These are phyloP conservation scores for Bathynomus jamesi DNA, from an alignment of 1,140 invertebrate genomes.

Conservation along the genomic window DNA sequence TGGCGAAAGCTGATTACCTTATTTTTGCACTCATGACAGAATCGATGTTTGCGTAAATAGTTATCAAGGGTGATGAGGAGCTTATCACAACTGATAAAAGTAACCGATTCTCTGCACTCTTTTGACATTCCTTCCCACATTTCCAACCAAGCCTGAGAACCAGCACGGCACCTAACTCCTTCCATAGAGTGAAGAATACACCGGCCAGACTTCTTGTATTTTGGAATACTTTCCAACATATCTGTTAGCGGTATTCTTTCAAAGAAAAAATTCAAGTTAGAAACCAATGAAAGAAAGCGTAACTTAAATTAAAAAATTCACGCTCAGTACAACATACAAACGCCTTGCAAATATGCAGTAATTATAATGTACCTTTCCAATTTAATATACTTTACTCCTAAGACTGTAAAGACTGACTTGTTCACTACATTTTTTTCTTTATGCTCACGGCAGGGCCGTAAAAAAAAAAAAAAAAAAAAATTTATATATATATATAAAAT, in stretches of 20 bases:
- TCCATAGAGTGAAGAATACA: conserved; percentile 31
- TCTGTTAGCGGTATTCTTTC: conserved; percentile 17
- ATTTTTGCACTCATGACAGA: conserved; percentile 30
- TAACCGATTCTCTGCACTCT: conserved; percentile 73
- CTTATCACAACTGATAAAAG: conserved; percentile 71
- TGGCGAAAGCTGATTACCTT: no score
- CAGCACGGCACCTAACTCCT: conserved; percentile 20
- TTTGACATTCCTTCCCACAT: conserved; percentile 81
- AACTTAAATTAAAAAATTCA: no score
- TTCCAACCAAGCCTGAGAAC: conserved; percentile 37
- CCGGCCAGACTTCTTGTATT: conserved; percentile 23
- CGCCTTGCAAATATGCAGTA: no score
- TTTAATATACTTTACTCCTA: no score
- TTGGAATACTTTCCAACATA: conserved; percentile 26
- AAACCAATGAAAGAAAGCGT: no score
- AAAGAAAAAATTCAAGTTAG: conserved; percentile 65
- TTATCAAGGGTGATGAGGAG: conserved; percentile 75
- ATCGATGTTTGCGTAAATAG: conserved; percentile 80
- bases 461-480: no score
- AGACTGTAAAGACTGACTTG: no score
- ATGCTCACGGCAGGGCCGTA: no score
- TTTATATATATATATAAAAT: no score
- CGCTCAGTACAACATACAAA: no score
- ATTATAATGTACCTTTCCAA: no score
- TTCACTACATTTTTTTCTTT: no score